Conservation (phyloP, 2,113 vertebrate genomes). For the Scolopax mira region DNA sequence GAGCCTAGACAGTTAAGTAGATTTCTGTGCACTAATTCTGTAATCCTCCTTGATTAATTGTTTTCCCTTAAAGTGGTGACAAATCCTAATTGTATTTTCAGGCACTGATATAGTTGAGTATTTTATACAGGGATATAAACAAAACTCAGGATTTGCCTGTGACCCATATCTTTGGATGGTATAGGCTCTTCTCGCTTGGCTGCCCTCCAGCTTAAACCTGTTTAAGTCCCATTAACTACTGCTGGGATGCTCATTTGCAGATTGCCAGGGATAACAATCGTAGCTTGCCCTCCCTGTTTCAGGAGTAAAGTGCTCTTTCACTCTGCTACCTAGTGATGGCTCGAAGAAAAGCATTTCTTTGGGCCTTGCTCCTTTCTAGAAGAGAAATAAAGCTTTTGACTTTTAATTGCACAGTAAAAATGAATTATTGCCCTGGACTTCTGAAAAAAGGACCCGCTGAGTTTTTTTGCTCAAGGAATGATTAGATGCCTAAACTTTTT, state of each 20-base stretch:
- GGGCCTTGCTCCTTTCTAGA: not conserved
- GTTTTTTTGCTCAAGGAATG: not conserved
- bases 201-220: not conserved
- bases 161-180: not conserved
- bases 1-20: not conserved
- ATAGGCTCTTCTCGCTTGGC: not conserved
- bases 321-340: not conserved
- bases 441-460: not conserved
- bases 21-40: not conserved
- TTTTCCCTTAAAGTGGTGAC: slow-evolving; percentile 15
- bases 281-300: not conserved
- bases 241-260: not conserved
- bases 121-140: not conserved
- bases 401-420: not conserved
- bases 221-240: not conserved
- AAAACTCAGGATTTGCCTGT: slow-evolving; percentile 2
- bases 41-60: slow-evolving; percentile 46
- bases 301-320: not conserved
- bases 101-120: not conserved
- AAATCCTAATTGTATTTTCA: slow-evolving; percentile 47
- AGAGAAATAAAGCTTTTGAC: not conserved
- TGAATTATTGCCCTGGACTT: not conserved
- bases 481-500: not conserved
- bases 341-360: not conserved
- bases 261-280: not conserved